phyloP scores from a whole-genome alignment of 2,113 vertebrate genomes.

The Chaenocephalus aceratus region DNA sequence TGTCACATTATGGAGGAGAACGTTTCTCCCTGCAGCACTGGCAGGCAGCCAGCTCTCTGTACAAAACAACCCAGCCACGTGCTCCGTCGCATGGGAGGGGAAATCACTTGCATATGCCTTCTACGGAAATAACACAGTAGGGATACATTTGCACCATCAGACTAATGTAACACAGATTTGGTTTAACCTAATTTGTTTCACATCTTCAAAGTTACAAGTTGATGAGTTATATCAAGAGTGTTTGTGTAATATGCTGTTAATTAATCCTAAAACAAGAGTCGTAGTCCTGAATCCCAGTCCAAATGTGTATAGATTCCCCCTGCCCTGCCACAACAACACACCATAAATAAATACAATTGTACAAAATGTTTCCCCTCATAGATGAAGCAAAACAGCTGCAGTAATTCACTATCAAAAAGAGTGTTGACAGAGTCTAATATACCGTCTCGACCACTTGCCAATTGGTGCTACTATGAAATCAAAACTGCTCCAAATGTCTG shows the following conservation, averaged over 20 bases:
- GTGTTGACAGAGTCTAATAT: constrained; percentile 1
- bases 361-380: background rate
- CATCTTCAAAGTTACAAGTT: background rate
- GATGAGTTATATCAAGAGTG: background rate
- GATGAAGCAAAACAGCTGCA: background rate
- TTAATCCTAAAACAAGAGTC: background rate
- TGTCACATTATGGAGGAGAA: constrained; percentile 68
- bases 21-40: constrained; percentile 58
- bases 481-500: background rate
- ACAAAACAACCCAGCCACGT: constrained; percentile 60
- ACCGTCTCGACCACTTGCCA: background rate
- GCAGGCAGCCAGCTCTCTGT: constrained; percentile 56
- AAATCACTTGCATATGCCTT: constrained; percentile 37
- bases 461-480: background rate
- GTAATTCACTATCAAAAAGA: constrained; percentile 10
- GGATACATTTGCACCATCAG: constrained; percentile 40
- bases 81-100: constrained; percentile 32
- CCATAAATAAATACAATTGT: background rate
- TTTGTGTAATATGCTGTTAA: background rate
- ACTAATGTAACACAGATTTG: background rate
- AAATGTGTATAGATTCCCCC: background rate
- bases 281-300: background rate
- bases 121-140: constrained; percentile 43
- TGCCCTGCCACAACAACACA: background rate
- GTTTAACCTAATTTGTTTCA: background rate